Base-by-base conservation (phyloP, 2,888 invertebrate species). In the Amiota mariae region DNA sequence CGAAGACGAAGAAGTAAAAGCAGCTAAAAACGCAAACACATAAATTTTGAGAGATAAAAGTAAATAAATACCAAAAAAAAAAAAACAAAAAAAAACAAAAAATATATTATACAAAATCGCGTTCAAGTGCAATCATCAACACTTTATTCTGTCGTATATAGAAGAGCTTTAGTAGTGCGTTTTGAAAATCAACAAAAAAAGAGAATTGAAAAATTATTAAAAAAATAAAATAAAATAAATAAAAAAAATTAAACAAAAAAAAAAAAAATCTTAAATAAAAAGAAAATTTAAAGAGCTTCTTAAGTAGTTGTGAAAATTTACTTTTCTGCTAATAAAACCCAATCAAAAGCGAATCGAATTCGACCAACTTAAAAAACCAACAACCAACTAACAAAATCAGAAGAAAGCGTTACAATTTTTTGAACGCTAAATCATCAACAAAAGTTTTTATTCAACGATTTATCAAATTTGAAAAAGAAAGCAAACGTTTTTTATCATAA, bases 81-180 rank as follows among this genome's bases (percentile, higher is more conserved):
- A n/a, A n/a, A n/a, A n/a, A n/a, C n/a, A n/a, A n/a, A n/a, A n/a
- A n/a, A n/a, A n/a, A n/a, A n/a, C n/a, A n/a, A n/a, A n/a, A n/a
- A n/a, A n/a, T n/a, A n/a, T n/a, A n/a, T n/a, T n/a, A n/a, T n/a
- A 75, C 76, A 79, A 79, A 76, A 87, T 85, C 83, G 86, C 87
- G 87, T 88, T 82, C 81, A 81, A 87, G 86, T 87, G 87, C 87
- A 87, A 87, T 80, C 80, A 80, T 80, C 80, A 80, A 73, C 72
- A 74, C 72, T 47, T 68, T 68, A 13, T 15, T 85, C 79, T 75
- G 78, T 78, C 81, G 79, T 36, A 36, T 6, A 6, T 84, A 86
- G 86, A 88, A 86, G 86, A 88, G 87, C 88, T 88, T 88, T 87
- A 87, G 85, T 82, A 82, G 86, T 84, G 85, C 49, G 64, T 71